Base-by-base conservation (phyloP, 2,888 invertebrate species). In the Masnerella sp. region DNA sequence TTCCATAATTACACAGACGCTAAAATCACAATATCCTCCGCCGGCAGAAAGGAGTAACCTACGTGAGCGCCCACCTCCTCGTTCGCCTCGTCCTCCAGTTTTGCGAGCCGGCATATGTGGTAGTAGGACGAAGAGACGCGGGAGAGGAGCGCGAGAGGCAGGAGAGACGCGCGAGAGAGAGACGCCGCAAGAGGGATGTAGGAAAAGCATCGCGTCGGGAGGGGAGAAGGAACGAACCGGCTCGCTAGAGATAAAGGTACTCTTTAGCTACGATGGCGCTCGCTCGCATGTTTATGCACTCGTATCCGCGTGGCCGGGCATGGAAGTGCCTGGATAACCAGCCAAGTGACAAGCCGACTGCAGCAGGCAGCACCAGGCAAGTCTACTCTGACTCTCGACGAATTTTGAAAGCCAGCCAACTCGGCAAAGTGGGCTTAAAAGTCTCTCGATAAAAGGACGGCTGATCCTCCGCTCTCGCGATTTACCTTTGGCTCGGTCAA, bases 1-100 rank as follows among this genome's bases (percentile, higher is more conserved):
- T 87, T 87, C 87, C 87, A 87, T 87, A 87, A 87, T 87, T 87
- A 87, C 87, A 87, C 87, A 87, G 87, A 87, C 87, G 87, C 87
- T 87, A 87, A 87, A 87, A 87, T 87, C 87, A 87, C 87, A 87
- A 87, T 87, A 87, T 87, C 85, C 86, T 82, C 82, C 81, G 81
- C 83, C 80, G 80, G 83, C 80, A 82, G 85, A 85, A 85, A 86
- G 87, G 86, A 85, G 85, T 81, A 83, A 83, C 84, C 85, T 84
- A 86, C 83, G 85, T 82, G 84, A 81, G 83, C 79, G 80, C 80
- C 80, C 79, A 78, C 79, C 80, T 77, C 79, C 77, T 73, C 76
- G 54, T 73, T 70, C n/a, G n/a, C 65, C 76, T 74, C 71, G 74
- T 71, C 70, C 76, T 69, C 74, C 72, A 69, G 74, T 72, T 71